Conservation (phyloP, 2,797 vertebrate genomes). For the Sphenodon punctatus region DNA sequence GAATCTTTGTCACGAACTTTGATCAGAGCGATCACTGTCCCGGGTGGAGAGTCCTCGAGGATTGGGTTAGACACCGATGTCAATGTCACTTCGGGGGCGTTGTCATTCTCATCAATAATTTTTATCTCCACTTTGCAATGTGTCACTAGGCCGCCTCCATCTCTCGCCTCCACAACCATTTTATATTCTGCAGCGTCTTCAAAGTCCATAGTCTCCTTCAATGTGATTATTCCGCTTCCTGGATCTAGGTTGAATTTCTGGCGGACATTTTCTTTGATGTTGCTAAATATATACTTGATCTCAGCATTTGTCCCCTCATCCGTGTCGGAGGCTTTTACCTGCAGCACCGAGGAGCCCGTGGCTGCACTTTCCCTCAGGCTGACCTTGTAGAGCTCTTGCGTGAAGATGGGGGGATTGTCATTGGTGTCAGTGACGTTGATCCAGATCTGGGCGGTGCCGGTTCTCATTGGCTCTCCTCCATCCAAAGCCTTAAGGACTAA, state of each 20-base stretch:
- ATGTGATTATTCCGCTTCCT: constrained; percentile 59
- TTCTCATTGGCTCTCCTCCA: constrained; percentile 68
- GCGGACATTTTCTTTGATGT: constrained; percentile 18
- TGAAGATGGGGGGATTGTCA: constrained; percentile 73
- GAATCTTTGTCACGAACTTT: constrained; percentile 46
- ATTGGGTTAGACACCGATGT: constrained; percentile 69
- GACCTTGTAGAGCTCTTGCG: constrained; percentile 66
- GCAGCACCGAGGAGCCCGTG: constrained; percentile 52
- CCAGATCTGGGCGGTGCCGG: constrained; percentile 63
- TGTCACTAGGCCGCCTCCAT: constrained; percentile 61
- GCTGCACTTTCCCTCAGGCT: constrained; percentile 66
- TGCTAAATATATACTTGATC: constrained; percentile 66
- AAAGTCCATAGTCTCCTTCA: constrained; percentile 63
- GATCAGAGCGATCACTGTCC: constrained; percentile 49
- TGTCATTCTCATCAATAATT: constrained; percentile 75
- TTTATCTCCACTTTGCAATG: constrained; percentile 70
- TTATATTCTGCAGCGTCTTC: constrained; percentile 69
- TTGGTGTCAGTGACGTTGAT: constrained; percentile 68
- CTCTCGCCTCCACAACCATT: constrained; percentile 71
- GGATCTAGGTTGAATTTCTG: constrained; percentile 24
- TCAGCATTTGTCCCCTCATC: constrained; percentile 65
- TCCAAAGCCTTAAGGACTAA: constrained; percentile 71
- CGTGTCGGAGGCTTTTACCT: constrained; percentile 68
- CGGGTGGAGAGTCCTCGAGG: constrained; percentile 64
- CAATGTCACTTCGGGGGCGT: constrained; percentile 69